Evolutionary conservation across 2,888 invertebrate genomes (phyloP).

Genomic region (Pseudococcus viburni): DNA sequence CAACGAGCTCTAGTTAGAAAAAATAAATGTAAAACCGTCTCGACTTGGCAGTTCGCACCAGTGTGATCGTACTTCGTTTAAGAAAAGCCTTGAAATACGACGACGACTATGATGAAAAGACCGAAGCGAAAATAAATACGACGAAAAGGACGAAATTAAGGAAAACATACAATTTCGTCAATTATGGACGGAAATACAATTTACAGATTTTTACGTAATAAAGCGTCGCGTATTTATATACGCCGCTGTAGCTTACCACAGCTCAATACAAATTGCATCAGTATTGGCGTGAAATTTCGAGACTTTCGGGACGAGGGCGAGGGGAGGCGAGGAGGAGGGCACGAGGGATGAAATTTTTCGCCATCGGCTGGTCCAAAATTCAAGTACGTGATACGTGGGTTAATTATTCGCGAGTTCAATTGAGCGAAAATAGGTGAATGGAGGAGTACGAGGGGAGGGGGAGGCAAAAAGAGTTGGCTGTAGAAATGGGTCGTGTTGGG

Average conservation of each 20-base stretch:
- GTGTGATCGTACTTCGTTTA: background rate
- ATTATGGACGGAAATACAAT: slow-evolving; percentile 40
- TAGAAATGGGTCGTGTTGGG: background rate
- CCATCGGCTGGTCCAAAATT: too few species aligned
- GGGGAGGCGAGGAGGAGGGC: too few species aligned
- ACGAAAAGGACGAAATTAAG: slow-evolving; percentile 37
- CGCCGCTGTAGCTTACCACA: background rate
- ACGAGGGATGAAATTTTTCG: too few species aligned
- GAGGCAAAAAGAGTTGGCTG: background rate
- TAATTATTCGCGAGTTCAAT: background rate
- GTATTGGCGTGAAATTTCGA: background rate
- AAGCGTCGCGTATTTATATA: slow-evolving; percentile 8
- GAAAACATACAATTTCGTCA: slow-evolving; percentile 41
- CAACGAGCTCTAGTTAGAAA: background rate
- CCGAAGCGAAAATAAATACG: background rate
- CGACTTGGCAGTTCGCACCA: background rate
- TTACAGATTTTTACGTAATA: slow-evolving; percentile 6
- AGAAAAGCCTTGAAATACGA: background rate
- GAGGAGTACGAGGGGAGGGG: background rate
- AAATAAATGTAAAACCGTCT: background rate
- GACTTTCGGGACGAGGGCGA: too few species aligned
- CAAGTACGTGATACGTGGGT: too few species aligned
- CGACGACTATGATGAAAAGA: background rate
- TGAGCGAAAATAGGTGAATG: background rate
- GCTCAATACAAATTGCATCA: background rate